phyloP scores from a whole-genome alignment of 1,140 invertebrate genomes.

The Lethrus apterus region DNA sequence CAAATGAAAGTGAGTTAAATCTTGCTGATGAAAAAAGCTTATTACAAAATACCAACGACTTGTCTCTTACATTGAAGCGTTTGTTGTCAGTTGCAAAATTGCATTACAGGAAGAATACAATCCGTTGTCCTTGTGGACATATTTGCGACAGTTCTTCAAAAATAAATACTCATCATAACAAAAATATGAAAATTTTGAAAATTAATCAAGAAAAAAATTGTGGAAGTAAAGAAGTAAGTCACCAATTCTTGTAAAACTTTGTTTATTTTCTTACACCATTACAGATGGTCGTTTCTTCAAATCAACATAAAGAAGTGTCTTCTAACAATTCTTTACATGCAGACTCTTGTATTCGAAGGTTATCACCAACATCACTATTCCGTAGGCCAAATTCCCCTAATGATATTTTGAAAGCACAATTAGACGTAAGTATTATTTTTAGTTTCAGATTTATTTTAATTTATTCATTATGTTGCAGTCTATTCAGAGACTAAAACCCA shows the following conservation, averaged over 20 bases:
- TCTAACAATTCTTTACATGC: not conserved
- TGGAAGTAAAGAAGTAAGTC: constrained; percentile 13
- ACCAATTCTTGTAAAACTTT: not conserved
- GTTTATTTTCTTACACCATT: constrained; percentile 1
- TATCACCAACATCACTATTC: constrained; percentile 19
- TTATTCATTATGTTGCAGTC: constrained; percentile 23
- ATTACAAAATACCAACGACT: constrained; percentile 9
- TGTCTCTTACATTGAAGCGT: constrained; percentile 46
- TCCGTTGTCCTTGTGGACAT: constrained; percentile 46
- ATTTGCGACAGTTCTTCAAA: constrained; percentile 40
- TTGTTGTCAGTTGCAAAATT: constrained; percentile 54
- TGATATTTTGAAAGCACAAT: constrained; percentile 48
- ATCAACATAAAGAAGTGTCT: constrained; percentile 3
- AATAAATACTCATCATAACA: constrained; percentile 18
- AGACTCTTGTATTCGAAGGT: constrained; percentile 3
- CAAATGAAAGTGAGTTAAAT: constrained; percentile 25
- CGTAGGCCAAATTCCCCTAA: constrained; percentile 26
- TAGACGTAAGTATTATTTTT: constrained; percentile 43
- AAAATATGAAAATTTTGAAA: constrained; percentile 1
- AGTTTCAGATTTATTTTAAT: constrained; percentile 6
- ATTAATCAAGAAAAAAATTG: constrained; percentile 9
- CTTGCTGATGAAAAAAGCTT: not conserved
- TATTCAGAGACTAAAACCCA: constrained; percentile 35
- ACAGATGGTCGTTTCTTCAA: constrained; percentile 1
- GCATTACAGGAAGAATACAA: constrained; percentile 35